Conservation (phyloP, 2,888 invertebrate genomes). For the Xanthostigma xanthostigma region DNA sequence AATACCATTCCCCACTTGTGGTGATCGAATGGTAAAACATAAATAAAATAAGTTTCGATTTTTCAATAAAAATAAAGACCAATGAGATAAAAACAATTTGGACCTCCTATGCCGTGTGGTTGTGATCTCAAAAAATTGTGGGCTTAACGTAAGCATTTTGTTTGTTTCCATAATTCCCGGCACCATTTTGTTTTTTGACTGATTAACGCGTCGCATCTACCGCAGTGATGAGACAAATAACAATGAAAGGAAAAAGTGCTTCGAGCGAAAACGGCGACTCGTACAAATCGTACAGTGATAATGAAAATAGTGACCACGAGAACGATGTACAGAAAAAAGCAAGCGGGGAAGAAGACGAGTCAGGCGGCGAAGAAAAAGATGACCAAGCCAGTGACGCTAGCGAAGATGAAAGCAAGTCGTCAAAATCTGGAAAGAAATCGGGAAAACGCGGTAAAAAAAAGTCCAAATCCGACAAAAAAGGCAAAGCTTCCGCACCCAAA, state of each 20-base stretch:
- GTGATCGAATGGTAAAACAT: too few relatives aligned
- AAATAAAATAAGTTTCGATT: too few relatives aligned
- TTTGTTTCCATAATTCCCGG: too few relatives aligned
- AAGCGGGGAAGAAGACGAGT: slow-evolving; percentile 17
- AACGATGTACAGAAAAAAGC: slow-evolving; percentile 14
- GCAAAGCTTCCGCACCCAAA: slow-evolving; percentile 14
- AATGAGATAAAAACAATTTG: too few relatives aligned
- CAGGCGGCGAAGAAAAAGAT: slow-evolving; percentile 18
- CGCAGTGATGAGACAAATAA: slow-evolving; percentile 23
- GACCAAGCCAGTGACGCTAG: slow-evolving; percentile 17
- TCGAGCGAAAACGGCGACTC: slow-evolving; percentile 23
- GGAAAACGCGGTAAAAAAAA: slow-evolving; percentile 8
- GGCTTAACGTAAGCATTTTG: too few relatives aligned
- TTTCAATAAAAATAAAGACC: too few relatives aligned
- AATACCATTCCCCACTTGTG: too few relatives aligned
- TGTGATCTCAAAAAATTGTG: too few relatives aligned
- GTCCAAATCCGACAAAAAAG: slow-evolving; percentile 17
- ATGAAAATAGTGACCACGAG: slow-evolving; percentile 11
- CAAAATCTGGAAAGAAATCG: slow-evolving; percentile 13
- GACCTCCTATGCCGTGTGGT: too few relatives aligned
- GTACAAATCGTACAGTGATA: slow-evolving; percentile 13
- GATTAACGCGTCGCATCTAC: too few relatives aligned
- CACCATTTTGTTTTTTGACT: too few relatives aligned
- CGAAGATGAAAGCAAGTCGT: slow-evolving; percentile 15
- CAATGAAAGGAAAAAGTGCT: slow-evolving; percentile 24